Conservation (phyloP, 2,797 vertebrate genomes). For the Eremophila alpestris region DNA sequence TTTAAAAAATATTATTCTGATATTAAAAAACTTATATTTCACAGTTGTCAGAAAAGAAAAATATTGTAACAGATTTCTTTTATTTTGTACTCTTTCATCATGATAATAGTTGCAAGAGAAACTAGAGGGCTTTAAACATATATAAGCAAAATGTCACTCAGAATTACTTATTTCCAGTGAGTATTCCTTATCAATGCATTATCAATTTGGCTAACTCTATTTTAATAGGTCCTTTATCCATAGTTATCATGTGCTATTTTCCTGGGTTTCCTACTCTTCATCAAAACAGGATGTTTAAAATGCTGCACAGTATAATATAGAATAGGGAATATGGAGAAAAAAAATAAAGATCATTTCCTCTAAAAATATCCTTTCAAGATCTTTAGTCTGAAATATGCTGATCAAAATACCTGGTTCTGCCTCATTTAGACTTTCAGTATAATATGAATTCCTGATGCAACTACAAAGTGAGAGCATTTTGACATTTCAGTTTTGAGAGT, state of each 20-base stretch:
- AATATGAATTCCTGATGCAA: background rate
- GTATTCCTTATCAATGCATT: slow-evolving; percentile 43
- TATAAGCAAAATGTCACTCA: slow-evolving; percentile 22
- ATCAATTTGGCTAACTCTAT: slow-evolving; percentile 44
- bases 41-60: background rate
- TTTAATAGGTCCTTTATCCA: slow-evolving; percentile 45
- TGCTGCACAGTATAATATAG: background rate
- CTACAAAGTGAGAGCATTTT: background rate
- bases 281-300: background rate
- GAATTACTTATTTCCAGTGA: slow-evolving; percentile 59
- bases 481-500: background rate
- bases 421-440: background rate
- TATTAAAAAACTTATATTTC: slow-evolving; percentile 35
- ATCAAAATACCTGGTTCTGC: background rate
- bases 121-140: slow-evolving; percentile 23
- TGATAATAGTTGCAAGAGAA: slow-evolving; percentile 57
- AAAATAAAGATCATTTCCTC: background rate
- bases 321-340: background rate
- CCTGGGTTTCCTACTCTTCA: background rate
- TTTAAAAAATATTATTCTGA: background rate
- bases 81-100: slow-evolving; percentile 52
- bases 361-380: background rate
- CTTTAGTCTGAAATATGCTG: background rate
- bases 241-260: slow-evolving; percentile 26
- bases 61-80: background rate